Evolutionary conservation across 1,140 invertebrate genomes (phyloP).

Genomic region (Apis mellifera): Amel_HAv3.1 CM009933.2:12017001-12017500

Average conservation of each 20-base stretch:
- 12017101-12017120: background rate
- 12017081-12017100: background rate
- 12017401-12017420: background rate
- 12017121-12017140: constrained; percentile 19
- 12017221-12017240: background rate
- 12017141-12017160: constrained; percentile 51
- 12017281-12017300: background rate
- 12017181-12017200: constrained; percentile 45
- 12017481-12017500: background rate
- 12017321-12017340: background rate
- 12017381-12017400: background rate
- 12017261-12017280: background rate
- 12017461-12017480: background rate
- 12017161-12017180: constrained; percentile 64
- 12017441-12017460: background rate
- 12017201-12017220: constrained; percentile 25
- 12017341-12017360: background rate
- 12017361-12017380: no score
- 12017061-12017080: background rate
- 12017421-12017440: background rate
- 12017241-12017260: background rate
- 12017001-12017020: no score
- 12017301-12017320: no score
- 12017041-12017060: background rate
- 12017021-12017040: no score